Conservation (phyloP, 2,113 vertebrate species). For the Gymnogyps californianus region DNA sequence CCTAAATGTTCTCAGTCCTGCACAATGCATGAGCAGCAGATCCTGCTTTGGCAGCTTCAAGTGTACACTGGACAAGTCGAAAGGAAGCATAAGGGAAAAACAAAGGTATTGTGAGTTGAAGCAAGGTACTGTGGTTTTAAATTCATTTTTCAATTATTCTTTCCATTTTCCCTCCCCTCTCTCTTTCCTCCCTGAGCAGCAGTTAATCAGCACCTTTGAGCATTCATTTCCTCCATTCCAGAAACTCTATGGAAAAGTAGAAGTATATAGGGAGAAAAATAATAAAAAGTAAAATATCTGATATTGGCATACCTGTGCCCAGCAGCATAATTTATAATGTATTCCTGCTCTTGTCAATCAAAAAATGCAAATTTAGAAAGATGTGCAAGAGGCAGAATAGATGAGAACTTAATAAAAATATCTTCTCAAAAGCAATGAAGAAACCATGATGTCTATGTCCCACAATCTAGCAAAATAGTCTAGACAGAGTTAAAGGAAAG, state of each 20-base stretch:
- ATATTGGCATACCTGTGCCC: neutral
- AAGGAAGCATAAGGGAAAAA: neutral
- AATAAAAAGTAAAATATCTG: conserved; percentile 3
- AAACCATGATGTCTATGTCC: neutral
- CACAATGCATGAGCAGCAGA: neutral
- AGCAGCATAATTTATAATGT: neutral
- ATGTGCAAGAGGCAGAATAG: neutral
- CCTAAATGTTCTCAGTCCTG: neutral
- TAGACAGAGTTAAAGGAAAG: neutral
- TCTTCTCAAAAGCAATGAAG: neutral
- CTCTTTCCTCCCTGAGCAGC: neutral
- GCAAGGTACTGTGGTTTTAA: neutral
- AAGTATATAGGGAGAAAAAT: neutral
- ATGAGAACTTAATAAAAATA: conserved; percentile 33
- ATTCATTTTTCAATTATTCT: neutral
- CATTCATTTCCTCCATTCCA: neutral
- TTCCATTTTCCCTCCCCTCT: neutral
- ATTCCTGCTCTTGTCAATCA: conserved; percentile 36
- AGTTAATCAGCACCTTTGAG: conserved; percentile 35
- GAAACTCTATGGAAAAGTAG: neutral
- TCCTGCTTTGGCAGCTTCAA: neutral
- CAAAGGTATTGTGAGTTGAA: neutral
- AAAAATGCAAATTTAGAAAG: conserved; percentile 31
- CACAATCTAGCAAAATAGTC: neutral
- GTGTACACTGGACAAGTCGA: neutral